Conservation (phyloP, 2,888 invertebrate species). For the Adineta ricciae region DNA sequence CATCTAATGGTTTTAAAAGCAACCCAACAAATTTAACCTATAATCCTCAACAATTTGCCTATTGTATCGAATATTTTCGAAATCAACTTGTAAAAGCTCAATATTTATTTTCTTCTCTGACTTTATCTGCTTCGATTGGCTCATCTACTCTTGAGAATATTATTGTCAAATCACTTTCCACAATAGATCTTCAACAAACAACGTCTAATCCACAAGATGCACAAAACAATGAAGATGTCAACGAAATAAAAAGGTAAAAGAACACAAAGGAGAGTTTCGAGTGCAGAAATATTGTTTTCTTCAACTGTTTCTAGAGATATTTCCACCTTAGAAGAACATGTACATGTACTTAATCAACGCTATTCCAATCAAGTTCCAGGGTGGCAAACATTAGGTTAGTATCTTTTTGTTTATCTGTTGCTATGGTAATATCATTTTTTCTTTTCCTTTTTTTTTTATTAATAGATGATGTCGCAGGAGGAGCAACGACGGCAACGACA, state of each 20-base stretch:
- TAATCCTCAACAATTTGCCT: not conserved
- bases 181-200: not conserved
- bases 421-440: not conserved
- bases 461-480: not conserved
- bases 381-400: not conserved
- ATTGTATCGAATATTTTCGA: not conserved
- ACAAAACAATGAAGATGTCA: not conserved
- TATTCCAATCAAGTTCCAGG: not conserved
- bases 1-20: not conserved
- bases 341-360: not conserved
- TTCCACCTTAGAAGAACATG: not conserved
- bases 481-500: not conserved
- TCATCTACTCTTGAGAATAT: not conserved
- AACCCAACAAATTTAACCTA: not conserved
- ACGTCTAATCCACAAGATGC: not conserved
- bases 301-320: not conserved
- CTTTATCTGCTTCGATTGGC: not conserved
- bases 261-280: too few species aligned
- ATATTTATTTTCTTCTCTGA: not conserved
- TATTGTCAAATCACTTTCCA: not conserved
- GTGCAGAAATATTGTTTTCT: not conserved
- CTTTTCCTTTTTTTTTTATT: not conserved
- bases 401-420: not conserved
- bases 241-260: not conserved
- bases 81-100: not conserved